Base-by-base conservation (phyloP, 1,140 invertebrate species). In the Drosophila gunungcola region DNA sequence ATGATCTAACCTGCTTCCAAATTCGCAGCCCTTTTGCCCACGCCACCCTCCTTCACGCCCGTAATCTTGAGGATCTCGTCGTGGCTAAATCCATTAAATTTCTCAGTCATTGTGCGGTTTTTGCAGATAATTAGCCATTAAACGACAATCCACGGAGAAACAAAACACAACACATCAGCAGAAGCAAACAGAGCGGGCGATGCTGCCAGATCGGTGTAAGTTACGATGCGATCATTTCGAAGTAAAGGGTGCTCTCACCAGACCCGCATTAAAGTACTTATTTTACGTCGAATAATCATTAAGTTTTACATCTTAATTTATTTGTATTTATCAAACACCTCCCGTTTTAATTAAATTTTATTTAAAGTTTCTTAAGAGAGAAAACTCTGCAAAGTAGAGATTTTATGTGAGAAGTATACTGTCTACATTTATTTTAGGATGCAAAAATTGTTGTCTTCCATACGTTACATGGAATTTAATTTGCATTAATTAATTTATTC, bases 1-100 rank as follows among this genome's bases (percentile, higher is more conserved):
- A n/a, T 12, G 29, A 68, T 63, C 68, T 79, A 67, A 91, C 90
- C 78, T 70, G 72, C 54, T 55, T 89, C 90, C 7, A 63, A 27
- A 39, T 45, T 72, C 5, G 48, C 11, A 7, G 42, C n/a, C 2
- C 43, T 39, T 27, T 49, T 53, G 6, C 32, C 76, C 12, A n/a
- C 54, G 13, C 57, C 43, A 1, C 53, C 46, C 4, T 70, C 60
- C 36, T 69, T 89, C 6, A 38, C 16, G 36, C 90, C 90, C 5
- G 81, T 88, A 36, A 93, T 77, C 67, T 90, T 92, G 52, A 92
- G 86, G 65, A 93, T 93, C 53, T 93, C 92, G 53, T 93, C 93
- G 75, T 93, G 91, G 72, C 88, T 93, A 73, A 93, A 93, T 3
- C 93, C 93, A 77, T 92, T 80, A 75, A 93, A 93, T 73, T 91